Base-by-base conservation (phyloP, 2,888 invertebrate species). In the Gastrophysa polygoni region DNA sequence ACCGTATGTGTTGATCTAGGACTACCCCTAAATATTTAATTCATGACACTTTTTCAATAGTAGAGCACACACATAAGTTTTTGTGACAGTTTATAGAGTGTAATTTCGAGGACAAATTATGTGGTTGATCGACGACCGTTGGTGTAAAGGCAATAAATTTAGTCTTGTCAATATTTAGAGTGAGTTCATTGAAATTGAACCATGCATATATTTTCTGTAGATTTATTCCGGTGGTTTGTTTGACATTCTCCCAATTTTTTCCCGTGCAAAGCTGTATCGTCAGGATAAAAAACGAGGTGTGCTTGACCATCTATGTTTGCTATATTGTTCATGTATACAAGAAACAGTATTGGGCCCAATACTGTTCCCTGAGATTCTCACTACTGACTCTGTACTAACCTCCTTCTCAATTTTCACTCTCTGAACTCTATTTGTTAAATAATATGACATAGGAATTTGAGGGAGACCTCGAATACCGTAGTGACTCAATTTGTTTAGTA, bases 11-110 rank as follows among this genome's bases (percentile, higher is more conserved):
- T 11, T 49, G 49, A 24, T 49, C 49, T 3, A 49, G 24, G 1
- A 28, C 1, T 14, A 49, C 24, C 24, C 49, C 49, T 11, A 49
- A n/a, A 20, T 21, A 49, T 49, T 49, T 49, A 24, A 20, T 49
- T 8, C 28, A 49, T 49, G 24, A n/a, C 1, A 1, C n/a, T 49
- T 49, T n/a, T 11, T 28, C 49, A 24, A 49, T 4, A 28, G 11
- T 49, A 1, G 21, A 8, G 24, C 49, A 49, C 6, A 11, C 11
- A n/a, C 49, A 49, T 20, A 4, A 14, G 14, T 38, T 14, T 38
- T 38, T 7, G 11, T 8, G 1, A 14, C 38, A 38, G 38, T 10
- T 7, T 14, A 17, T 8, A 7, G 1, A 7, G 32, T 29, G 32
- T n/a, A 18, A 3, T 18, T 29, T 50, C 1, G 32, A 10, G 1